phyloP scores from a whole-genome alignment of 2,888 invertebrate species.

The Herminia tarsipennalis region DNA sequence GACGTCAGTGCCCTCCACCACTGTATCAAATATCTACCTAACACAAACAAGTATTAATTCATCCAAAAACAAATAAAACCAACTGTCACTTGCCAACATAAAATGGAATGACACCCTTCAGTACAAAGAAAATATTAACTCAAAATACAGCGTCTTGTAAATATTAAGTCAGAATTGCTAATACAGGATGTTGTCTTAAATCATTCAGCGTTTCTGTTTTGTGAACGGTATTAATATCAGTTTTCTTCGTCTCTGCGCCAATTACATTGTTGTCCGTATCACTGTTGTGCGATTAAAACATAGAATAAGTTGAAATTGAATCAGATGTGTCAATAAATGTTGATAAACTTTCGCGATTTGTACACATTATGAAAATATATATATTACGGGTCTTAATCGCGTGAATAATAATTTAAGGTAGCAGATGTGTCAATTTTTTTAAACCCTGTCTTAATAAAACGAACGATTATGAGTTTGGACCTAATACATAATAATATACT shows the following conservation, averaged over 20 bases:
- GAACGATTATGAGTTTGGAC: too few relatives aligned
- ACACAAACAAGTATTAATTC: not conserved
- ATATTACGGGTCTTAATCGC: too few relatives aligned
- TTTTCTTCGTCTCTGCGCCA: slow-evolving; percentile 76
- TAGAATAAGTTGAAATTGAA: slow-evolving; percentile 44
- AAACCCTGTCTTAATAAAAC: too few relatives aligned
- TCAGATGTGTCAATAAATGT: slow-evolving; percentile 41
- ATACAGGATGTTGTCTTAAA: slow-evolving; percentile 58
- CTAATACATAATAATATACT: too few relatives aligned
- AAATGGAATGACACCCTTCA: slow-evolving; percentile 50
- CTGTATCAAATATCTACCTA: too few relatives aligned
- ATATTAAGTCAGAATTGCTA: slow-evolving; percentile 33
- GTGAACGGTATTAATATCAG: slow-evolving; percentile 77
- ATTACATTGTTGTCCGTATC: slow-evolving; percentile 79
- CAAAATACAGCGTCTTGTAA: slow-evolving; percentile 64
- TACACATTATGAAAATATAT: too few relatives aligned
- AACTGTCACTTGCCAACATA: slow-evolving; percentile 30
- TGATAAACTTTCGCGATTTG: too few relatives aligned
- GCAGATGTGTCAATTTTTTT: too few relatives aligned
- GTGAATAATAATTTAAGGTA: too few relatives aligned
- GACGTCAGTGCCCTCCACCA: too few relatives aligned
- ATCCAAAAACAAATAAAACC: slow-evolving; percentile 21
- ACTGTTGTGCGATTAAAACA: slow-evolving; percentile 63
- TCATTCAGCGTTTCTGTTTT: slow-evolving; percentile 52
- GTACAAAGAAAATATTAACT: slow-evolving; percentile 58